Conservation (phyloP, 2,888 invertebrate species). For the Orthosia gothica region DNA sequence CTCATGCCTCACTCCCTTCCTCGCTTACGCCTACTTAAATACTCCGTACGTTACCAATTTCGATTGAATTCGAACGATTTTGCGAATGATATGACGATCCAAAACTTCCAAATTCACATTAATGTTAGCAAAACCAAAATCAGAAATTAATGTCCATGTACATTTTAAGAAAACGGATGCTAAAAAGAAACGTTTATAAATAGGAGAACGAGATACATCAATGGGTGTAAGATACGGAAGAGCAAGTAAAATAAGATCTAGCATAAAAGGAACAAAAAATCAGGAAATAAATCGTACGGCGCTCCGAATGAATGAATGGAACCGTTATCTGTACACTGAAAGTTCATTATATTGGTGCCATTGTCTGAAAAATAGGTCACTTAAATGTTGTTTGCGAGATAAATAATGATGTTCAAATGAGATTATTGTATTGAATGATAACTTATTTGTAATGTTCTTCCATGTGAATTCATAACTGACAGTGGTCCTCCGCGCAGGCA, state of each 20-base stretch:
- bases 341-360: conserved; percentile 54
- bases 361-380: conserved; percentile 56
- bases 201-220: conserved; percentile 24
- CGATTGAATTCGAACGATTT: conserved; percentile 6
- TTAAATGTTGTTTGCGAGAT: conserved; percentile 29
- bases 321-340: conserved; percentile 50
- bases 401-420: conserved; percentile 33
- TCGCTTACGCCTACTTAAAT: conserved; percentile 5
- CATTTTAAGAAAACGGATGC: conserved; percentile 18
- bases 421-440: conserved; percentile 12
- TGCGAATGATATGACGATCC: background rate
- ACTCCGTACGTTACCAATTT: conserved; percentile 32
- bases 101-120: background rate
- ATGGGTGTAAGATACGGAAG: conserved; percentile 39
- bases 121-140: background rate
- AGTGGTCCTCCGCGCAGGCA: background rate
- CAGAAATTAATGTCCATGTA: background rate
- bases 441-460: background rate
- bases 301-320: conserved; percentile 47
- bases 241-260: conserved; percentile 29
- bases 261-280: too few relatives aligned
- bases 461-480: background rate
- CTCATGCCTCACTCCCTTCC: conserved; percentile 7
- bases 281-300: conserved; percentile 16
- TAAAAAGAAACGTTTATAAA: conserved; percentile 28